Conservation (phyloP, 2,888 invertebrate genomes). For the Entomobrya multifasciata region DNA sequence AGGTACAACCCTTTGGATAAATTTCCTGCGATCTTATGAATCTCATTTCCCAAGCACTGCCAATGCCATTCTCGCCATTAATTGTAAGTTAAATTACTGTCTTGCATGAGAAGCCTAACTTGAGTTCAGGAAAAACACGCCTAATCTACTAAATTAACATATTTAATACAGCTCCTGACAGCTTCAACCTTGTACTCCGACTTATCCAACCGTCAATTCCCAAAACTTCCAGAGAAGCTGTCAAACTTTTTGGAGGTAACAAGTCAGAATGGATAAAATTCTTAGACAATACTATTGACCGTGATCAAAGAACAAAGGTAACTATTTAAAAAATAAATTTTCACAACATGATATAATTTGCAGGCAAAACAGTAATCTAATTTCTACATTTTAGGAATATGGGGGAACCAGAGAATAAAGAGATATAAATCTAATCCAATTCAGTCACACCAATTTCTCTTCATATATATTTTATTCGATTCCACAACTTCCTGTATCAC, state of each 20-base stretch:
- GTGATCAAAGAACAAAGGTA: constrained; percentile 42
- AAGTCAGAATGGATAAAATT: constrained; percentile 48
- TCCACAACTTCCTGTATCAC: too few relatives aligned
- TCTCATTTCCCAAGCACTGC: constrained; percentile 59
- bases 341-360: neutral
- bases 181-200: constrained; percentile 56
- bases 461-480: neutral
- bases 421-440: neutral
- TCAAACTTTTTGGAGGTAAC: constrained; percentile 47
- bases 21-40: constrained; percentile 58
- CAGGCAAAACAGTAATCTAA: neutral
- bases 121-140: too few relatives aligned
- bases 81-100: constrained; percentile 41
- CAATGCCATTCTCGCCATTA: constrained; percentile 51
- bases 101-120: too few relatives aligned
- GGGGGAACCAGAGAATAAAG: constrained; percentile 29
- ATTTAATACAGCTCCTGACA: constrained; percentile 61
- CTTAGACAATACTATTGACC: constrained; percentile 39
- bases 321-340: neutral
- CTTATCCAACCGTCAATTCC: constrained; percentile 58
- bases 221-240: constrained; percentile 41
- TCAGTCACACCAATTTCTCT: too few relatives aligned
- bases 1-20: constrained; percentile 58
- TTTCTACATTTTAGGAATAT: constrained; percentile 28
- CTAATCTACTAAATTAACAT: too few relatives aligned